Percentiles rank a stretch among this genome's conserved stretches.
These are phyloP conservation scores for Kryphioiulus occultus DNA, from an alignment of 2,888 invertebrate genomes.

Conservation along the genomic window DNA sequence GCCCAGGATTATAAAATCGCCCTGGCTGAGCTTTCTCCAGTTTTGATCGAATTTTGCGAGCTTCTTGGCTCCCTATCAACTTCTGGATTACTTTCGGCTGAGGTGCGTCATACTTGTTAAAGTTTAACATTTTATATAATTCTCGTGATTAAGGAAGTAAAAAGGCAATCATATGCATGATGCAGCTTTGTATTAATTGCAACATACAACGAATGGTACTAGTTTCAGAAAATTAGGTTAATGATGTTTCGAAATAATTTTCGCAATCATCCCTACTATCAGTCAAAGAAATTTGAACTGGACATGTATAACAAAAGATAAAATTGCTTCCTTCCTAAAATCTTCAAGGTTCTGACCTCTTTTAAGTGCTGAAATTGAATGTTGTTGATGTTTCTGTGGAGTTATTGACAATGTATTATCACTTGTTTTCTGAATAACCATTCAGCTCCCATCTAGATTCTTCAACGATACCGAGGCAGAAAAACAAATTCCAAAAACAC, in stretches of 20 bases:
- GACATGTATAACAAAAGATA: not conserved
- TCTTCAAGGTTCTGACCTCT: not conserved
- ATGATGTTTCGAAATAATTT: not conserved
- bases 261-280: not conserved
- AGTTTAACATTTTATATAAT: not conserved
- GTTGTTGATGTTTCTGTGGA: not conserved
- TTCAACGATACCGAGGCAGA: not conserved
- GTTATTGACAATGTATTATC: not conserved
- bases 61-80: conserved; percentile 32
- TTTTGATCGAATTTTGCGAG: conserved; percentile 45
- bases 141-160: too few relatives aligned
- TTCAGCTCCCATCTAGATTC: not conserved
- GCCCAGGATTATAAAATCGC: conserved; percentile 38
- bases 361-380: not conserved
- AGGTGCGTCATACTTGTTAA: not conserved
- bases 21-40: conserved; percentile 38
- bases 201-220: too few relatives aligned
- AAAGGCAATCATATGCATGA: too few relatives aligned
- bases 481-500: not conserved
- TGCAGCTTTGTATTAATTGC: too few relatives aligned
- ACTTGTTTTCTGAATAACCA: not conserved
- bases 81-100: not conserved
- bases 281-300: not conserved
- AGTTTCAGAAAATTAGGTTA: too few relatives aligned
- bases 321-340: not conserved